Evolutionary conservation across 2,888 invertebrate species (phyloP).

Genomic region (Liopterus haemorrhoidalis): DNA sequence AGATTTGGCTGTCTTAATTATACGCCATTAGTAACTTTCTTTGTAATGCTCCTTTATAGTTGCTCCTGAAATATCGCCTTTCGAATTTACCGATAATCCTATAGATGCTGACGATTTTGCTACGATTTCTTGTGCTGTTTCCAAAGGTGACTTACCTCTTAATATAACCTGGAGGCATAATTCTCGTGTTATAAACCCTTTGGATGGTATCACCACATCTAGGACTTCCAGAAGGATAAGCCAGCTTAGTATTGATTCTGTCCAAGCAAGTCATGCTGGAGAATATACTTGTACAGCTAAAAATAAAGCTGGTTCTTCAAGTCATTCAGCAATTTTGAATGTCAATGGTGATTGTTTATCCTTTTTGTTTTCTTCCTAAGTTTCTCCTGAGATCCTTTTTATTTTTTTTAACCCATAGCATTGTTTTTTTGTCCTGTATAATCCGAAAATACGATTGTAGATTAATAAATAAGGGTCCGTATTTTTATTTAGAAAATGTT

Average conservation of each 20-base stretch:
- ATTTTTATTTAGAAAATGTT: no score
- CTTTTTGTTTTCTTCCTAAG: no score
- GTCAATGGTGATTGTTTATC: constrained; percentile 53
- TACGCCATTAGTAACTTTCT: not conserved
- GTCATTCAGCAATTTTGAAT: constrained; percentile 45
- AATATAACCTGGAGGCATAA: constrained; percentile 72
- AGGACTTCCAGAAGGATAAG: constrained; percentile 40
- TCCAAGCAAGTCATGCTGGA: constrained; percentile 51
- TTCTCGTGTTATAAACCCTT: constrained; percentile 44
- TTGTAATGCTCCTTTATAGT: constrained; percentile 45
- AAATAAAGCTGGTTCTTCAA: constrained; percentile 53
- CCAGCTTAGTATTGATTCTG: constrained; percentile 53
- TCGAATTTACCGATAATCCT: constrained; percentile 68
- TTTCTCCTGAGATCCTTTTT: no score
- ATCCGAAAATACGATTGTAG: no score
- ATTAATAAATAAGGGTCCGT: no score
- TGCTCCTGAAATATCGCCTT: constrained; percentile 64
- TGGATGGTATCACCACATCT: constrained; percentile 26
- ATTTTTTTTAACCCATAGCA: no score
- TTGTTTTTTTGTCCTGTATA: no score
- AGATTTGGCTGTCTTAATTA: no score
- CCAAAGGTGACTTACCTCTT: constrained; percentile 74
- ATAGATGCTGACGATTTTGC: constrained; percentile 73
- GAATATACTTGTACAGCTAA: constrained; percentile 53
- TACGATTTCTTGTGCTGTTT: constrained; percentile 68